Base-by-base conservation (phyloP, 23 tunicate genomes). In the Diplosoma virens region DNA sequence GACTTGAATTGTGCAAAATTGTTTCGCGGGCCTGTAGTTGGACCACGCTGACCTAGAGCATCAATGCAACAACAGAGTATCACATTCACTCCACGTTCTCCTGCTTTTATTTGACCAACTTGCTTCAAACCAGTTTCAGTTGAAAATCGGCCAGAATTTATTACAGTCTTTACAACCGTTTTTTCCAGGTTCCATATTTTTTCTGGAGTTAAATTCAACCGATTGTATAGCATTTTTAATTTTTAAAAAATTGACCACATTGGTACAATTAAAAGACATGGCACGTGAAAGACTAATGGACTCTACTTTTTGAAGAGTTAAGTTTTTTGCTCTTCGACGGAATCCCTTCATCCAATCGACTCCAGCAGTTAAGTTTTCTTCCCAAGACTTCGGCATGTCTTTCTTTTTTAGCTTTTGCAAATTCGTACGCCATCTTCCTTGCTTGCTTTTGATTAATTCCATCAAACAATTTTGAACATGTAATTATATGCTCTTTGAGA, bases 311-410 rank as follows among this genome's bases (percentile, higher is more conserved):
- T 76, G 65, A 47, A 79, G 46, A 33, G 41, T 67, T 23, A 79
- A 50, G 24, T 50, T 30, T 17, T 45, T 41, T 21, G 55, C 32
- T 66, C 84, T 47, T 47, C 29, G 25, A 66, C 84, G 84, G 41
- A 79, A 79, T 25, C 84, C 84, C 32, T 48, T 46, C 22, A 79
- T 32, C 84, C 84, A 79, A 67, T 79, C 75, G 20, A 33, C 84
- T 2, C 84, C 84, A 37, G 84, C 84, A 11, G 25, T 33, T 29
- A 47, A 33, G 28, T 79, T 79, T 5, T 29, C 28, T 3, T 24
- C 33, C 84, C 76, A 79, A 28, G 45, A 66, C 7, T 54, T 11
- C 11, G 84, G 84, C 29, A 75, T 75, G 1, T 56, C 26, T 75
- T 75, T 53, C 16, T 58, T 58, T n/a, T 32, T 79, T 79, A 30